Percentiles rank a stretch among this genome's conserved stretches.
Conservation (phyloP, 2,113 vertebrate genomes). For the Spizaetus ornatus region DNA sequence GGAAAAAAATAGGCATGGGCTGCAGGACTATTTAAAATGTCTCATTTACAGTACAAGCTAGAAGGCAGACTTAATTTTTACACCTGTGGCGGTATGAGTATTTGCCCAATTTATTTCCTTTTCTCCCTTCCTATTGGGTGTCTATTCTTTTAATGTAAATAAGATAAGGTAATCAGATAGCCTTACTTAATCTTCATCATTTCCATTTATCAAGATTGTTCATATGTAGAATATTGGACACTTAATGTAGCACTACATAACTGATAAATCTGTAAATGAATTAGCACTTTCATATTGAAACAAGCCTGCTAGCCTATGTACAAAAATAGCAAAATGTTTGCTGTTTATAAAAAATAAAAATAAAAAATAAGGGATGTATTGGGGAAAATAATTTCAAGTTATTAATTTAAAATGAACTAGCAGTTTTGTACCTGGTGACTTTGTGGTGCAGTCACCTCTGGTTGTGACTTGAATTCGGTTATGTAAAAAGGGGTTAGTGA, state of each 20-base stretch:
- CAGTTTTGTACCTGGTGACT: conserved; percentile 84
- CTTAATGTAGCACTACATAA: conserved; percentile 98
- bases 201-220: conserved; percentile 94
- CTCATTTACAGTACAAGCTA: conserved; percentile 87
- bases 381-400: conserved; percentile 77
- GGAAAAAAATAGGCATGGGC: conserved; percentile 84
- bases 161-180: conserved; percentile 90
- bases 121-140: conserved; percentile 67
- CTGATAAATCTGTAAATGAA: conserved; percentile 98
- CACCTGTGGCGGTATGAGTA: conserved; percentile 86
- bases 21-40: conserved; percentile 87
- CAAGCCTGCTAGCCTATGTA: conserved; percentile 99
- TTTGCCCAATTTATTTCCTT: conserved; percentile 73
- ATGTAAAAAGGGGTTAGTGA: conserved; percentile 82
- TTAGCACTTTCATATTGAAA: conserved; percentile 99
- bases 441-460: conserved; percentile 85
- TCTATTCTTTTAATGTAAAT: conserved; percentile 92
- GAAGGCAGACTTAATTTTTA: conserved; percentile 86
- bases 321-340: conserved; percentile 95
- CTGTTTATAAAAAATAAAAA: conserved; percentile 90
- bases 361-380: conserved; percentile 84
- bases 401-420: conserved; percentile 82
- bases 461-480: conserved; percentile 88
- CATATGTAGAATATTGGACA: conserved; percentile 99
- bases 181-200: conserved; percentile 89